These are phyloP conservation scores for Seira ritae DNA, from an alignment of 2,888 invertebrate species.

Conservation along the genomic window DNA sequence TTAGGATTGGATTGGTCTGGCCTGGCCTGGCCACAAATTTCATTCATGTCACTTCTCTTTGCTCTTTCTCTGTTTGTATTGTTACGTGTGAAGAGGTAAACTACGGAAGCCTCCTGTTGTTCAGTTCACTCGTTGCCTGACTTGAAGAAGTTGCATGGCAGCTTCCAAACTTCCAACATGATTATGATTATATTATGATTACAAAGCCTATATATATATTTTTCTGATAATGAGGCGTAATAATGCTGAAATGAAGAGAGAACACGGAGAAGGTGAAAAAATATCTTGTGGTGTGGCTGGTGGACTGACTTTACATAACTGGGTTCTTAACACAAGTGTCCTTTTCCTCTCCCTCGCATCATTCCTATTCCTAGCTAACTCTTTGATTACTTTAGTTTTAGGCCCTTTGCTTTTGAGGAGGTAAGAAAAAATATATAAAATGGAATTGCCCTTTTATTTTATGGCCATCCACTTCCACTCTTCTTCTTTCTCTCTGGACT, in stretches of 20 bases:
- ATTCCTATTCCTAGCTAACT: neutral
- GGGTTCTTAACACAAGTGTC: slow-evolving; percentile 53
- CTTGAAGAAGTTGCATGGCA: neutral
- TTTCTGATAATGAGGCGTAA: slow-evolving; percentile 5
- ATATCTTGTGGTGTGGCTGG: neutral
- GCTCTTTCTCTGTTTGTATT: neutral
- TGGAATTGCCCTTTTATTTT: slow-evolving; percentile 13
- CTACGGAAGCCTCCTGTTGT: slow-evolving; percentile 31
- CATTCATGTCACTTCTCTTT: too few species aligned
- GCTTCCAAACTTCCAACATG: neutral
- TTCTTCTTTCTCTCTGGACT: neutral
- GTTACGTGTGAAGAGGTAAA: slow-evolving; percentile 21
- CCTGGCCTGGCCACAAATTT: too few species aligned
- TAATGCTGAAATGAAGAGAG: neutral
- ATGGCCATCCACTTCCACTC: neutral
- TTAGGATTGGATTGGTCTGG: too few species aligned
- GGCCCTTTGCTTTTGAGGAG: neutral
- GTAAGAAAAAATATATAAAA: neutral
- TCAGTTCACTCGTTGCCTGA: neutral
- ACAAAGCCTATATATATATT: neutral
- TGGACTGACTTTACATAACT: too few species aligned
- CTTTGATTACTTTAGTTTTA: slow-evolving; percentile 33
- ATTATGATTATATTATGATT: too few species aligned
- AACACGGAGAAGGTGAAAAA: neutral
- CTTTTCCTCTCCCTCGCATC: neutral